phyloP scores from a whole-genome alignment of 2,888 invertebrate genomes.

The Drosophila dives region DNA sequence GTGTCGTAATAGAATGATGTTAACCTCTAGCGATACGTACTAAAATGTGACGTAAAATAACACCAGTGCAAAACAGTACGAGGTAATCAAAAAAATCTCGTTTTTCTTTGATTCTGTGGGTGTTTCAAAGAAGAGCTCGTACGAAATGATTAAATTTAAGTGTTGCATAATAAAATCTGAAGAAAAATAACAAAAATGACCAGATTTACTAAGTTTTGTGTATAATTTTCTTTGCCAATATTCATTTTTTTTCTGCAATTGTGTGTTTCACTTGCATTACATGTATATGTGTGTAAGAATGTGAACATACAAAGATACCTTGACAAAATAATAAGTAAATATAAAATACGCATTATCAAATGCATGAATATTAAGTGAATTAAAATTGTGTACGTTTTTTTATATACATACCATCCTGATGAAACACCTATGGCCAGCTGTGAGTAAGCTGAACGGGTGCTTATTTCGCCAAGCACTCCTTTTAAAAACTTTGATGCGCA shows the following conservation, averaged over 20 bases:
- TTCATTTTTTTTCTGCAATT: neutral
- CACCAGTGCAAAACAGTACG: neutral
- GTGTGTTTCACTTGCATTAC: neutral
- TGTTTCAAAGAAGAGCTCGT: constrained; percentile 2
- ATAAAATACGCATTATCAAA: neutral
- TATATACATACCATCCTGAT: constrained; percentile 92
- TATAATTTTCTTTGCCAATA: neutral
- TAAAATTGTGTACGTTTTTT: neutral
- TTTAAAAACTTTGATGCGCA: constrained; percentile 89
- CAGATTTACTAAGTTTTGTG: neutral
- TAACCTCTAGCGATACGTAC: neutral
- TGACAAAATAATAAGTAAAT: neutral
- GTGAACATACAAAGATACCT: neutral
- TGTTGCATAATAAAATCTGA: constrained; percentile 3
- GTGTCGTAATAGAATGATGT: neutral
- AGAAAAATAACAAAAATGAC: neutral
- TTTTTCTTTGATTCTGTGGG: neutral
- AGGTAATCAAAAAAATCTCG: neutral
- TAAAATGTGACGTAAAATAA: constrained; percentile 6
- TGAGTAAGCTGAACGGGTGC: constrained; percentile 93
- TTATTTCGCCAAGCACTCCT: constrained; percentile 90
- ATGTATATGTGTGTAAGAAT: neutral
- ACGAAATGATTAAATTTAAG: constrained; percentile 1
- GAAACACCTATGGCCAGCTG: constrained; percentile 94
- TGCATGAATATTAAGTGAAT: neutral